Percentiles rank a stretch among this genome's conserved stretches.
phyloP scores from a whole-genome alignment of 1,140 invertebrate genomes.

The Drosophila neocordata region DNA sequence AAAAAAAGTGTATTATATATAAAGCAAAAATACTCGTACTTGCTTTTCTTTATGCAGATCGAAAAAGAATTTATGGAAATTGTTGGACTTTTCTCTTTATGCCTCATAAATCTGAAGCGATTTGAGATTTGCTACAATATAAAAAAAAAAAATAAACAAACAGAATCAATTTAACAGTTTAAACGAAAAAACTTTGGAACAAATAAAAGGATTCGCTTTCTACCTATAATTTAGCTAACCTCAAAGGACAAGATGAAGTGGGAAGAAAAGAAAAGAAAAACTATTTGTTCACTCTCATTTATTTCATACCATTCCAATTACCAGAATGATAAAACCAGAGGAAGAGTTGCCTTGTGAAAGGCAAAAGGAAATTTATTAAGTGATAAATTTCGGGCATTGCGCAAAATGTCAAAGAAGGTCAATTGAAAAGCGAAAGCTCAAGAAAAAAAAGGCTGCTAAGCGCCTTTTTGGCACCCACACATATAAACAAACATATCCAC shows the following conservation, averaged over 20 bases:
- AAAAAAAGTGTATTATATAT: slow-evolving; percentile 18
- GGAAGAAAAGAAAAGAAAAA: slow-evolving; percentile 6
- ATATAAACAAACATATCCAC: slow-evolving; percentile 24
- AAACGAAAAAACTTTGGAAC: background rate
- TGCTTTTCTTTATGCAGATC: slow-evolving; percentile 57
- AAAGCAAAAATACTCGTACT: slow-evolving; percentile 12
- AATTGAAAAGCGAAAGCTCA: slow-evolving; percentile 77
- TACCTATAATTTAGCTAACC: slow-evolving; percentile 49
- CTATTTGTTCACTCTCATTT: slow-evolving; percentile 10
- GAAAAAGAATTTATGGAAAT: slow-evolving; percentile 65
- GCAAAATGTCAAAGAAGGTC: slow-evolving; percentile 75
- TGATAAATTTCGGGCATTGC: slow-evolving; percentile 74
- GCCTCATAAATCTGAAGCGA: slow-evolving; percentile 57
- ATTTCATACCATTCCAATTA: slow-evolving; percentile 14
- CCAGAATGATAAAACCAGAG: slow-evolving; percentile 5
- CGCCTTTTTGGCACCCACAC: slow-evolving; percentile 56
- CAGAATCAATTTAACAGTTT: slow-evolving; percentile 6
- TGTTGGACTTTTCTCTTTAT: slow-evolving; percentile 49
- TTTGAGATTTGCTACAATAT: slow-evolving; percentile 17
- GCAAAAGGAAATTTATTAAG: slow-evolving; percentile 68
- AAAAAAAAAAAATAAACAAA: slow-evolving; percentile 15
- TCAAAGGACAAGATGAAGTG: slow-evolving; percentile 20
- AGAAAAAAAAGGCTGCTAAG: slow-evolving; percentile 63
- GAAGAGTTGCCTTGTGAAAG: slow-evolving; percentile 4
- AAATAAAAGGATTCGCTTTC: slow-evolving; percentile 10